Percentiles rank a stretch among this genome's conserved stretches.
phyloP scores from a whole-genome alignment of 2,113 vertebrate species.

The Cricetomys ansorgei region DNA sequence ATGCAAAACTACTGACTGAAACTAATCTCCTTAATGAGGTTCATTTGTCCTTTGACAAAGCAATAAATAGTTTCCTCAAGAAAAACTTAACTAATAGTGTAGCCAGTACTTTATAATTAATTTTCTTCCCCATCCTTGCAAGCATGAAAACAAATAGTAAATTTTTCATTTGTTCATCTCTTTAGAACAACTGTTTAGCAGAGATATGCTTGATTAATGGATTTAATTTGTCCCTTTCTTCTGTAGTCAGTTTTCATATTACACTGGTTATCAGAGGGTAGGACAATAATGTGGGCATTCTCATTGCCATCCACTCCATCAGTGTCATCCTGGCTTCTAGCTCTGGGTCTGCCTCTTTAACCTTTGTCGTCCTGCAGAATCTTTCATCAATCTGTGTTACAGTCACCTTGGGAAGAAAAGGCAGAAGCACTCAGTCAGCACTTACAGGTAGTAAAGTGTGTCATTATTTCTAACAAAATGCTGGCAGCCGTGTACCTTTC shows the following conservation, averaged over 20 bases:
- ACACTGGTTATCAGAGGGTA: conserved; percentile 87
- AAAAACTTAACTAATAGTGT: conserved; percentile 87
- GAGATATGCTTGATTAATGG: conserved; percentile 93
- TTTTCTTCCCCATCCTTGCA: conserved; percentile 84
- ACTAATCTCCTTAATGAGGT: conserved; percentile 90
- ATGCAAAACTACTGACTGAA: conserved; percentile 86
- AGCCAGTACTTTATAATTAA: conserved; percentile 85
- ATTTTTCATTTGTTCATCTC: conserved; percentile 90
- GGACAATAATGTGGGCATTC: conserved; percentile 85
- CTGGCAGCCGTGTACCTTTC: conserved; percentile 84
- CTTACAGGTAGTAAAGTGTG: conserved; percentile 88
- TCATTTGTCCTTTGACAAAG: conserved; percentile 88
- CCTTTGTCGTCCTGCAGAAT: conserved; percentile 86
- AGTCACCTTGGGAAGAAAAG: conserved; percentile 89
- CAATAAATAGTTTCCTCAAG: conserved; percentile 86
- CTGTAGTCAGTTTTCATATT: conserved; percentile 91
- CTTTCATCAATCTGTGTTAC: conserved; percentile 91
- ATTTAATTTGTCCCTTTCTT: conserved; percentile 91
- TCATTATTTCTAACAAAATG: conserved; percentile 88
- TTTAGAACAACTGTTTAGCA: conserved; percentile 88
- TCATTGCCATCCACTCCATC: conserved; percentile 86
- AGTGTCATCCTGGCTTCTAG: conserved; percentile 87
- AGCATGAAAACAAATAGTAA: conserved; percentile 88
- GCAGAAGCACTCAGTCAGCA: conserved; percentile 89
- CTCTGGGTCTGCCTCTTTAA: conserved; percentile 89